Percentiles rank a stretch among this genome's conserved stretches.
Evolutionary conservation across 2,797 vertebrate species (phyloP).

Genomic region (Propithecus deckenii): DNA sequence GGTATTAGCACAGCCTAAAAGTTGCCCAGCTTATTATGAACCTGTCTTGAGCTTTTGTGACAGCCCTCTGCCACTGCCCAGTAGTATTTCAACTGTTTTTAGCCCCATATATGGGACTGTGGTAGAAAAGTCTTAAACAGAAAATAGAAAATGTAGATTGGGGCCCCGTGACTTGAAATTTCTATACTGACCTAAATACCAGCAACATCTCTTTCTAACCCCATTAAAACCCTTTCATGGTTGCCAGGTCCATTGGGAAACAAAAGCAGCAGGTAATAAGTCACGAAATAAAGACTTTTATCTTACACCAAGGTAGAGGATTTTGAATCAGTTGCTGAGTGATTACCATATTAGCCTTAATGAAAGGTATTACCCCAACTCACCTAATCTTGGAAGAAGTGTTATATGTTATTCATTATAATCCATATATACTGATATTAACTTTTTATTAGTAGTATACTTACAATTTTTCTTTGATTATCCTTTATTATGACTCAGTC

Average conservation of each 20-base stretch:
- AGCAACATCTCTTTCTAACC: not conserved
- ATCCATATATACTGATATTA: not conserved
- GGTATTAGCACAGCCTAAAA: not conserved
- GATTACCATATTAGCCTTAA: not conserved
- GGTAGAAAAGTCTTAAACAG: not conserved
- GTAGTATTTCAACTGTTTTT: not conserved
- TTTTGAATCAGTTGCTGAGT: slow-evolving; percentile 13
- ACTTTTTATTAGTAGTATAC: not conserved
- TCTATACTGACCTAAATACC: not conserved
- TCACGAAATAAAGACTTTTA: not conserved
- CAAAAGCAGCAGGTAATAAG: not conserved
- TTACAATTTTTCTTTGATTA: not conserved
- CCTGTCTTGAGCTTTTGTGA: not conserved
- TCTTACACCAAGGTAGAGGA: not conserved
- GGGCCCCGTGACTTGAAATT: not conserved
- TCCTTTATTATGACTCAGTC: not conserved
- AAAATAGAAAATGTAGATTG: not conserved
- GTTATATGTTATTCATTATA: not conserved
- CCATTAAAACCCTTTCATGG: not conserved
- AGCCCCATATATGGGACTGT: not conserved
- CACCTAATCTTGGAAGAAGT: not conserved
- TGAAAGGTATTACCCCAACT: not conserved
- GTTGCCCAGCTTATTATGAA: not conserved
- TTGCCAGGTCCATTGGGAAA: not conserved
- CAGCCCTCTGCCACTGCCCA: not conserved